Conservation (phyloP, 2,888 invertebrate genomes). For the Trypoxylon attenuatum region DNA sequence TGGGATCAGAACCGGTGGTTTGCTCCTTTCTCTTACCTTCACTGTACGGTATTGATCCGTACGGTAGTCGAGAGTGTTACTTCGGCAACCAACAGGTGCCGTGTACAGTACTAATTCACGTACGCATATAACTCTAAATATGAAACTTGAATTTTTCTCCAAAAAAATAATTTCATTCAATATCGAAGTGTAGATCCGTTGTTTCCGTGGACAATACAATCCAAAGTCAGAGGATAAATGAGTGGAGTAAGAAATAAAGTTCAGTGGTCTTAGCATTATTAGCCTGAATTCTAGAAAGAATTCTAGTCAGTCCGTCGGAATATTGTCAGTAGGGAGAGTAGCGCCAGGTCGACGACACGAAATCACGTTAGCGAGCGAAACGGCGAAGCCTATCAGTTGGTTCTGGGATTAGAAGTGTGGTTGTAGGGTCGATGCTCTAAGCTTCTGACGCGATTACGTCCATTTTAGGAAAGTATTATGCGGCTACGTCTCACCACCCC, state of each 20-base stretch:
- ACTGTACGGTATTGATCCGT: constrained; percentile 28
- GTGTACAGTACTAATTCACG: constrained; percentile 3
- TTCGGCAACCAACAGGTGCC: constrained; percentile 38
- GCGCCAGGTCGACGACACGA: constrained; percentile 63
- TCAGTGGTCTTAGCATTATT: background rate
- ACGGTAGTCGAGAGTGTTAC: background rate
- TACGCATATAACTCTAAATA: no score
- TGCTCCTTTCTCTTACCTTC: constrained; percentile 37
- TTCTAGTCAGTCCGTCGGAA: constrained; percentile 21
- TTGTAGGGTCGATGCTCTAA: constrained; percentile 49
- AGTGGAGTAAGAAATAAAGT: background rate
- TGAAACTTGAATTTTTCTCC: no score
- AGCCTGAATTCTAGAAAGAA: constrained; percentile 12
- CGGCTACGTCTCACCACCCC: background rate
- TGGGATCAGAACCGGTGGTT: constrained; percentile 34
- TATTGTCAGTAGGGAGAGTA: constrained; percentile 35
- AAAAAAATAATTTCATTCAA: no score
- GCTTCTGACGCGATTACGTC: constrained; percentile 58
- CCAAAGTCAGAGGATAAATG: no score
- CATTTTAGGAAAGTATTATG: constrained; percentile 50
- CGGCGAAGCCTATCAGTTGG: constrained; percentile 59
- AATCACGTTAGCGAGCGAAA: constrained; percentile 64
- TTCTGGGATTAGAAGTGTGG: constrained; percentile 53
- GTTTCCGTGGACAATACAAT: no score
- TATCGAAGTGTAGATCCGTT: no score